Evolutionary conservation across 2,113 vertebrate species (phyloP), one percentile per base, ranked within the genome.

Genomic region (Syngnathoides biaculeatus): DNA sequence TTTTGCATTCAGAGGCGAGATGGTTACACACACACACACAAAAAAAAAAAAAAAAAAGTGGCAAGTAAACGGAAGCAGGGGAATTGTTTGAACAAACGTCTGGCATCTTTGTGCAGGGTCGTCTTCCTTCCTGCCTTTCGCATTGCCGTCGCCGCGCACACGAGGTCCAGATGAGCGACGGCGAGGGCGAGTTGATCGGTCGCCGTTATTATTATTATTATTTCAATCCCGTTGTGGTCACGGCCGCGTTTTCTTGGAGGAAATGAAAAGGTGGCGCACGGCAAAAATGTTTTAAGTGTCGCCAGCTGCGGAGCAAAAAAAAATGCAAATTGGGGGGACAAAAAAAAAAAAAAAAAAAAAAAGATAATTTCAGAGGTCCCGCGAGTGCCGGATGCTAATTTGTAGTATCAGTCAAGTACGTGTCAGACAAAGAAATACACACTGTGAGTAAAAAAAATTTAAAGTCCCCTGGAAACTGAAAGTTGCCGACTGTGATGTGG

Each of bases 101-200:
- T 8, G 22, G 68, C 64, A 77, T 77, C 15, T 61, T 58, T 47
- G 45, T 47, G 5, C 6, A 17, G 8, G 14, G 69, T 77, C 74
- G 66, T 71, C 67, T 11, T 50, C 67, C 27, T 52, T 22, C 43
- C 58, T 43, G 55, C 42, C 30, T n/a, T 35, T 52, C 67, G 4
- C 67, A 64, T 79, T 64, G 72, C 61, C 27, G 20, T 39, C 63
- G 19, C n/a, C n/a, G n/a, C n/a, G 79, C 87, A 86, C 83, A 81
- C 85, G 88, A 76, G 66, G 30, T 64, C 78, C 84, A 89, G 77
- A 86, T 86, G 84, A 74, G 67, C 53, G 45, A 64, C 74, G 58
- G 53, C 60, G 20, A 47, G 64, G 43, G 64, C n/a, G 45, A 5
- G 53, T 69, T 48, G 61, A 66, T 76, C 26, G 58, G 43, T 56